Evolutionary conservation across 2,797 vertebrate genomes (phyloP).

Genomic region (Sebastes melanostomus): DNA sequence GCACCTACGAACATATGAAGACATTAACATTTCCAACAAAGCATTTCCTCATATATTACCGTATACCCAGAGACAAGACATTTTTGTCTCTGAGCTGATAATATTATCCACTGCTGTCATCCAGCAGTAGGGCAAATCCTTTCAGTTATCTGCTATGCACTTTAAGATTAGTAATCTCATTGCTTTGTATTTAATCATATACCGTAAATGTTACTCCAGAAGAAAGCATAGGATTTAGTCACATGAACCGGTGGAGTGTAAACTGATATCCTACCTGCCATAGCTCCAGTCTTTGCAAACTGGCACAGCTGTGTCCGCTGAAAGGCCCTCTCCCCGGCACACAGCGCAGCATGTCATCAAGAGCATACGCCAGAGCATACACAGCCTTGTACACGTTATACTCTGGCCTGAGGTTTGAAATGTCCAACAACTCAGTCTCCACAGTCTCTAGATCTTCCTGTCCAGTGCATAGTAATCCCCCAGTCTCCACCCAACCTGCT

Average conservation of each 20-base stretch:
- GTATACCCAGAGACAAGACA: neutral
- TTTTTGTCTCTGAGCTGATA: neutral
- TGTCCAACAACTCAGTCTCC: slow-evolving; percentile 53
- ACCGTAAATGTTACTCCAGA: neutral
- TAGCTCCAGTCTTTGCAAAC: slow-evolving; percentile 56
- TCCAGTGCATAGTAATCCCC: slow-evolving; percentile 49
- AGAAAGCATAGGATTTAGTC: neutral
- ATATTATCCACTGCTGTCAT: neutral
- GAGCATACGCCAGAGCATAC: slow-evolving; percentile 71
- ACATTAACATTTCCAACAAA: too few species aligned
- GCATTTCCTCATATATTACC: neutral
- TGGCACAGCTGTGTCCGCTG: slow-evolving; percentile 58
- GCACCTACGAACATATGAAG: too few species aligned
- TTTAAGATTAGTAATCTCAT: neutral
- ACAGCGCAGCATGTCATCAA: slow-evolving; percentile 65
- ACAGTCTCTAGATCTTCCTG: slow-evolving; percentile 33
- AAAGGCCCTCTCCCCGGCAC: slow-evolving; percentile 67
- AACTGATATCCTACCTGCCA: slow-evolving; percentile 72
- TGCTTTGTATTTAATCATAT: neutral
- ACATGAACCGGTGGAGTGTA: neutral
- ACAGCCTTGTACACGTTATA: slow-evolving; percentile 69
- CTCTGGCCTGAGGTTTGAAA: slow-evolving; percentile 55
- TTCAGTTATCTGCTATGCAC: neutral
- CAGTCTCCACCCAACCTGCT: slow-evolving; percentile 2
- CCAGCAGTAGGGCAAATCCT: accelerated